A percentile compares a stretch with the other conserved stretches of the same genome.
Conservation (phyloP, 1,140 invertebrate genomes). For the Sarcophaga bullata region DNA sequence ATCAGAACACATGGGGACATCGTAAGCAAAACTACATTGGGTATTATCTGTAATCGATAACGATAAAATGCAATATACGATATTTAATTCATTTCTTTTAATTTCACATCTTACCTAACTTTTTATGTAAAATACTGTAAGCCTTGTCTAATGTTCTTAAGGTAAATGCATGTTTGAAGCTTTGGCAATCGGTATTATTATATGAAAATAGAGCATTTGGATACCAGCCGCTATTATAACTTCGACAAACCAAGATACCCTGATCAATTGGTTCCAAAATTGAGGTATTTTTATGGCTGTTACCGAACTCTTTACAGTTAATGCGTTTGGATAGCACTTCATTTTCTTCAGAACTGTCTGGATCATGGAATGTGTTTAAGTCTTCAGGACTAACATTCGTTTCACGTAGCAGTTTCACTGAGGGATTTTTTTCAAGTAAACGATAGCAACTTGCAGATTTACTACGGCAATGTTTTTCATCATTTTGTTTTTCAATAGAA, state of each 20-base stretch:
- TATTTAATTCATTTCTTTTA: background rate
- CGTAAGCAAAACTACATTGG: constrained; percentile 46
- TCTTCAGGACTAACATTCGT: constrained; percentile 58
- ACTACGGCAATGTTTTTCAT: constrained; percentile 45
- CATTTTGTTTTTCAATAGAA: constrained; percentile 43
- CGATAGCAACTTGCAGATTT: constrained; percentile 51
- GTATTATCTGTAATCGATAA: constrained; percentile 48
- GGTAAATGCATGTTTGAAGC: constrained; percentile 55
- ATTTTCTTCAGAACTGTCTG: background rate
- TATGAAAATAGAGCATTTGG: constrained; percentile 56
- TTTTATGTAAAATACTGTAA: constrained; percentile 52
- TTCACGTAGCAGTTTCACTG: constrained; percentile 51
- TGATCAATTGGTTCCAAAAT: constrained; percentile 53
- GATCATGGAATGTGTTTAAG: constrained; percentile 45
- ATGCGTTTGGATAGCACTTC: constrained; percentile 54
- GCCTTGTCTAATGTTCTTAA: constrained; percentile 53
- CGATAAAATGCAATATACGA: background rate
- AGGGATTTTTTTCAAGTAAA: constrained; percentile 53
- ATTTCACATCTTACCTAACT: constrained; percentile 51
- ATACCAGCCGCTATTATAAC: constrained; percentile 57
- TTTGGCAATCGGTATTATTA: constrained; percentile 59
- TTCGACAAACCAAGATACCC: constrained; percentile 59
- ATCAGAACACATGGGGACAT: constrained; percentile 65
- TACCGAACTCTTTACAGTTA: constrained; percentile 58
- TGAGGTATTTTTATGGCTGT: constrained; percentile 43